A percentile compares a stretch with the other conserved stretches of the same genome.
Evolutionary conservation across 1,140 invertebrate species (phyloP).

Genomic region (Brachionus sp.): DNA sequence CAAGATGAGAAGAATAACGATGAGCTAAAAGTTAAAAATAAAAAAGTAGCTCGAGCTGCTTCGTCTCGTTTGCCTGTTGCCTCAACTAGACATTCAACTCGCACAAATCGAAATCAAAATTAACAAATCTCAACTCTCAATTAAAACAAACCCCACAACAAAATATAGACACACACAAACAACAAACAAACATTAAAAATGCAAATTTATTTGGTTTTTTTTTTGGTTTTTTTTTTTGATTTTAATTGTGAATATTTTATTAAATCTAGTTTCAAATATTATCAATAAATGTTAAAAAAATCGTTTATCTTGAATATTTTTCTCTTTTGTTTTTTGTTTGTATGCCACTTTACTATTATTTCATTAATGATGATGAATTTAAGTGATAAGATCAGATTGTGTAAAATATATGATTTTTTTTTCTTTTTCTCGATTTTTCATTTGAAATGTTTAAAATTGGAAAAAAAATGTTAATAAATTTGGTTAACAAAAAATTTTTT

Average conservation of each 20-base stretch:
- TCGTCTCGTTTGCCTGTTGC: background rate
- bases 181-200: no score
- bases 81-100: background rate
- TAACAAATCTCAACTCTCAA: no score
- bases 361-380: no score
- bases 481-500: no score
- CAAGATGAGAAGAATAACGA: background rate
- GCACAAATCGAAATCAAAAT: background rate
- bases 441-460: no score
- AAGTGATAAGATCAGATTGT: no score
- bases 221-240: background rate
- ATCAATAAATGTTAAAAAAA: background rate
- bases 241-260: slow-evolving; percentile 12
- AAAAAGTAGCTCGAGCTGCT: background rate
- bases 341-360: no score
- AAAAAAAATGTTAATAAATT: no score
- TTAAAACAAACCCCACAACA: no score
- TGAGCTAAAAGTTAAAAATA: background rate
- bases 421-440: no score
- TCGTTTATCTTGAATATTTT: background rate
- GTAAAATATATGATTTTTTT: no score
- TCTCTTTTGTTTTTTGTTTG: no score
- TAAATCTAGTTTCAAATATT: background rate
- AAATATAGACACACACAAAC: background rate
- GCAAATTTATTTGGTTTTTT: background rate